These are phyloP conservation scores for Ophion ellenae DNA, from an alignment of 2,888 invertebrate species.

Conservation along the genomic window DNA sequence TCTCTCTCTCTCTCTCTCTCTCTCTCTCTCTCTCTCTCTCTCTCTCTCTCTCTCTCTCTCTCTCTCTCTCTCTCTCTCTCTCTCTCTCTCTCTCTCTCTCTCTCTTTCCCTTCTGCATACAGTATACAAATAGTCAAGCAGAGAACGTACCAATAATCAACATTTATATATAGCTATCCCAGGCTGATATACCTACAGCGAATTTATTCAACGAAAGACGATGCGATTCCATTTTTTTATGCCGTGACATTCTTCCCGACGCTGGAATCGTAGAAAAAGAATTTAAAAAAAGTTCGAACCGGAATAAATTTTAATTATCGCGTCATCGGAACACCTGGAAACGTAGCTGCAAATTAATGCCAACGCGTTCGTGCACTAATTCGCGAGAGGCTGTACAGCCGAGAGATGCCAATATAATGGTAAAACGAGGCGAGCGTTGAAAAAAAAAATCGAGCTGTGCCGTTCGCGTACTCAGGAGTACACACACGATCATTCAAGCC, in stretches of 20 bases:
- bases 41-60: too few species aligned
- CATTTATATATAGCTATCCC: too few species aligned
- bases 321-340: conserved; percentile 49
- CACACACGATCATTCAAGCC: conserved; percentile 22
- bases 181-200: too few species aligned
- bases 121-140: too few species aligned
- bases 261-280: not conserved
- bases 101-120: too few species aligned
- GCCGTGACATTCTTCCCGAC: not conserved
- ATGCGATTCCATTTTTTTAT: conserved; percentile 7
- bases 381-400: conserved; percentile 9
- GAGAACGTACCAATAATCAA: too few species aligned
- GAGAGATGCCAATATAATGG: conserved; percentile 34
- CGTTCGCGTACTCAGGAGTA: conserved; percentile 30
- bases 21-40: too few species aligned
- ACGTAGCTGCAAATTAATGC: conserved; percentile 54
- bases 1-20: too few species aligned
- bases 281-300: not conserved
- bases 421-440: conserved; percentile 25
- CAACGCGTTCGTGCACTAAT: conserved; percentile 58
- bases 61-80: too few species aligned
- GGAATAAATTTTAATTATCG: not conserved
- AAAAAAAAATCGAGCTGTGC: conserved; percentile 57
- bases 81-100: too few species aligned
- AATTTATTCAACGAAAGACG: not conserved